Evolutionary conservation across 2,888 invertebrate species (phyloP), one percentile per base, ranked within the genome.

Genomic region (Eilema caniola): DNA sequence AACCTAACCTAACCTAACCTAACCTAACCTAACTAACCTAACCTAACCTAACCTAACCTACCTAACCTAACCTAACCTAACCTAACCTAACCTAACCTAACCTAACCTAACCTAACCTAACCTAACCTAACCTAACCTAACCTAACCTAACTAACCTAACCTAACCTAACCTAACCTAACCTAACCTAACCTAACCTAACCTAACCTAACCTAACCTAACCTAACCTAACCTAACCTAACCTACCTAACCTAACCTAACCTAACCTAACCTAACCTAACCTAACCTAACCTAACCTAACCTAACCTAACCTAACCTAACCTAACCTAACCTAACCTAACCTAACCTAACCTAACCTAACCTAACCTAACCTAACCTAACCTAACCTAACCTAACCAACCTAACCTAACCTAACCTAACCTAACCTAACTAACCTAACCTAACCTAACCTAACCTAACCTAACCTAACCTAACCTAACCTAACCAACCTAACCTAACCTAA

Each of bases 401-500:
- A 41, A 41, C 41, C 41, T 41, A 65, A 65, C 65, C 65, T 65
- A 65, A 65, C 65, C 65, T 65, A 63, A 65, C 65, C 65, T 65
- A 65, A 65, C 65, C 65, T 41, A 41, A 41, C 41, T 41, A 41
- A 41, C 41, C 41, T 66, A 66, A 59, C 66, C 66, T 66, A 59
- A 66, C 66, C 66, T 66, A 59, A 59, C 60, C 60, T 60, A 25
- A 60, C 60, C 25, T 41, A 41, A 60, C 60, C 60, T 28, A 60
- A 25, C 60, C 67, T 67, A 67, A 67, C 67, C 67, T 67, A 66
- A 67, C 60, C 67, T 53, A 61, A 67, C 60, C 67, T 61, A 61
- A 67, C 62, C 68, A 69, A 69, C 68, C 68, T 63, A 69, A 67
- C 67, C 70, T 71, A 71, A 71, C 70, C 70, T 71, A 71, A 71